Percentiles rank a stretch among this genome's conserved stretches.
phyloP scores from a whole-genome alignment of 2,888 invertebrate species.

The Drosophila flavopinicola region DNA sequence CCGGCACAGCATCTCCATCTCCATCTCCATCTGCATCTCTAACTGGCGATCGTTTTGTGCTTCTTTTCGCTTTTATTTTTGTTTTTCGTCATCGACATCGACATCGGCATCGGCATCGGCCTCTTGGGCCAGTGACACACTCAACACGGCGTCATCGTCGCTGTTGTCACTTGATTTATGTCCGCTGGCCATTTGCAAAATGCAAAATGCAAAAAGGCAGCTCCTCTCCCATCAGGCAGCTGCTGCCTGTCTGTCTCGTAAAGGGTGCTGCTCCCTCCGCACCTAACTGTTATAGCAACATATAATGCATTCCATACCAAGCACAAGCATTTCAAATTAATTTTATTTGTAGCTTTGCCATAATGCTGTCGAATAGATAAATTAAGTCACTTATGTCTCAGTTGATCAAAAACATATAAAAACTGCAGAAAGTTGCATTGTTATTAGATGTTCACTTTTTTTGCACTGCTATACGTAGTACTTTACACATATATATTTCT shows the following conservation, averaged over 20 bases:
- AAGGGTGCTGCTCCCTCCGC: not conserved
- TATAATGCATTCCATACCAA: not conserved
- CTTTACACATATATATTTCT: too few species aligned
- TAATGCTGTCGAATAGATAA: too few species aligned
- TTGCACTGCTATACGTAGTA: too few species aligned
- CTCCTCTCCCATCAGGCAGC: not conserved
- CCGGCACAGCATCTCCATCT: conserved; percentile 58
- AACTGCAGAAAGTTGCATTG: too few species aligned
- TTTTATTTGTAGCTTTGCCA: too few species aligned
- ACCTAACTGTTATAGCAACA: not conserved
- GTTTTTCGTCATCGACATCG: not conserved
- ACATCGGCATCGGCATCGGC: not conserved
- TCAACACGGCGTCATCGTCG: conserved; percentile 38
- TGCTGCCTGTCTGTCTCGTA: not conserved
- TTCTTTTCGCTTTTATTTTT: too few species aligned
- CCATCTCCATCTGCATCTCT: not conserved
- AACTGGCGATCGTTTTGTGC: too few species aligned
- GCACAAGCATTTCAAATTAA: too few species aligned
- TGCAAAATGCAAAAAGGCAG: too few species aligned
- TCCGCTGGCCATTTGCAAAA: conserved; percentile 32
- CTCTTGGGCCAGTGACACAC: conserved; percentile 61
- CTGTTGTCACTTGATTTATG: conserved; percentile 66
- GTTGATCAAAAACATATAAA: too few species aligned
- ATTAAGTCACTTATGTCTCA: too few species aligned
- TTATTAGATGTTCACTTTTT: too few species aligned